Base-by-base conservation (phyloP, 2,888 invertebrate species). In the Ceraclea dissimilis region DNA sequence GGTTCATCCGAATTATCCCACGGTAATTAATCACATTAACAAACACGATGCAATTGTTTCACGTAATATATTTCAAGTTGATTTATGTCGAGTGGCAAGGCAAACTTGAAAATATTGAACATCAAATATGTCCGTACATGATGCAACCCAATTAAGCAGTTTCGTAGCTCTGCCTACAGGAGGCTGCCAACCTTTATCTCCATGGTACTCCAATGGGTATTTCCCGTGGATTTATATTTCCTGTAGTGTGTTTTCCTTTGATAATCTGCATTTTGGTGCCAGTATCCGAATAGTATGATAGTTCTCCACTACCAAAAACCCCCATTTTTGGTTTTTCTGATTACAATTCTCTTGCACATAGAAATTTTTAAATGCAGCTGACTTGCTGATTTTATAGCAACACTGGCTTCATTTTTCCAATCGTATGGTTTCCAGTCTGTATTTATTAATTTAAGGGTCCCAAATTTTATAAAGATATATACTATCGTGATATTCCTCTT, bases 351-450 rank as follows among this genome's bases (percentile, higher is more conserved):
- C 17, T 44, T 44, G 16, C 44, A 44, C 17, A 17, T 44, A 13
- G 44, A 44, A 16, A 44, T 44, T 44, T 44, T 44, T 11, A 44
- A 44, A 17, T 44, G 44, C 6, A 44, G 44, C n/a, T 44, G 44
- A 44, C 44, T 44, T 44, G 44, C 17, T 6, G 17, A 13, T 17
- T 44, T 44, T 44, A 6, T 44, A 16, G n/a, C 44, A 13, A 44
- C n/a, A 44, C n/a, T 44, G 16, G 44, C 44, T 44, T 44, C 44
- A 17, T 8, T 44, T 17, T 44, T 44, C 44, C 44, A 44, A 31
- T 31, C 31, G 11, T 44, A 44, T 8, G 44, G 44, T 16, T 44
- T 44, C 44, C 44, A 44, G 44, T 44, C 17, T 16, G 6, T 44
- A 44, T 44, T 44, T 5, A 44, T 44, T 13, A 44, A 16, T 44